These are phyloP conservation scores for Rotaria sp. DNA, from an alignment of 2,888 invertebrate species.

Conservation along the genomic window DNA sequence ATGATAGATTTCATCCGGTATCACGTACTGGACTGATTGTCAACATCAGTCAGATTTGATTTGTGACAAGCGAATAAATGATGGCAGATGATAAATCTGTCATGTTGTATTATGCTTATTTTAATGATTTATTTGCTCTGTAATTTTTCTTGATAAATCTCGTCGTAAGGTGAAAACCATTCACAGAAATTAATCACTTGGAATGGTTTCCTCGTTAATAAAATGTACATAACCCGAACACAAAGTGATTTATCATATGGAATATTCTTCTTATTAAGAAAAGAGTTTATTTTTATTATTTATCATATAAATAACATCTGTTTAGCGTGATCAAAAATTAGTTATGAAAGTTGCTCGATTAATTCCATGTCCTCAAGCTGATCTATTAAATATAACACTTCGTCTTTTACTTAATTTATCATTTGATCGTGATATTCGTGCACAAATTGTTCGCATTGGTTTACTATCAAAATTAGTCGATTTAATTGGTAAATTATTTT, in stretches of 20 bases:
- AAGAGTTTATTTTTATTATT: background rate
- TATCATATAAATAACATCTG: background rate
- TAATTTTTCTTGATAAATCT: no score
- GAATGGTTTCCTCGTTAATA: no score
- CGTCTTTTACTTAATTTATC: constrained; percentile 87
- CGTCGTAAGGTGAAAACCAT: no score
- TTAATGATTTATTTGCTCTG: no score
- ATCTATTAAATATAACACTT: constrained; percentile 73
- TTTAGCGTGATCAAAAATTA: constrained; percentile 62
- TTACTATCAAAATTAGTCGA: constrained; percentile 80
- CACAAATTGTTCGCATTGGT: constrained; percentile 80
- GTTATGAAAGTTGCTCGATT: constrained; percentile 75
- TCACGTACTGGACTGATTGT: no score
- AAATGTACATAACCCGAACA: no score
- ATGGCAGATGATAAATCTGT: no score
- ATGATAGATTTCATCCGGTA: no score
- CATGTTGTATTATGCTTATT: no score
- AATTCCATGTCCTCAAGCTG: constrained; percentile 56
- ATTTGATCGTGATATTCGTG: constrained; percentile 77
- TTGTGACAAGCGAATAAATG: no score
- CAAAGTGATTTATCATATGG: background rate
- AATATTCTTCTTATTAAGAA: background rate
- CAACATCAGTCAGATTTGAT: no score
- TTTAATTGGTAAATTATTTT: constrained; percentile 66
- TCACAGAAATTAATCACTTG: no score